A percentile compares a stretch with the other conserved stretches of the same genome.
Evolutionary conservation across 2,797 vertebrate genomes (phyloP).

Genomic region (Cichlasoma orientale): DNA sequence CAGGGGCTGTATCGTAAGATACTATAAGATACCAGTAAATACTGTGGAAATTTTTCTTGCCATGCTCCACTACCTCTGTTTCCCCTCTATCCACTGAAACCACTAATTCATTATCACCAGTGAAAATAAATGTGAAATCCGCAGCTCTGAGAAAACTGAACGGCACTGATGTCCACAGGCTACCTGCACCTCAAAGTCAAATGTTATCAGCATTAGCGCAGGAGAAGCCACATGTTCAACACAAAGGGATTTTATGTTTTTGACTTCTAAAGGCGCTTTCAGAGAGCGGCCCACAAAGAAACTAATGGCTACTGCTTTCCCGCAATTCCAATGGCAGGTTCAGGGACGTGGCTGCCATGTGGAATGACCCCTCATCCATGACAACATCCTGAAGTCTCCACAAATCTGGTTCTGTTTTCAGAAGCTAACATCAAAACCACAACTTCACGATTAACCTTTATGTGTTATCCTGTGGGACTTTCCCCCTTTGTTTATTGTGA

Average conservation of each 20-base stretch:
- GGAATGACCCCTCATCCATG: constrained; percentile 85
- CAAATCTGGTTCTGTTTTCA: constrained; percentile 68
- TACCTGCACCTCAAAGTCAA: constrained; percentile 35
- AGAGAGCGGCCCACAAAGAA: constrained; percentile 35
- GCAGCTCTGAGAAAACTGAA: constrained; percentile 4
- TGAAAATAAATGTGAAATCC: constrained; percentile 37
- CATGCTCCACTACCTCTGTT: background rate
- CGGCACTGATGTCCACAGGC: constrained; percentile 30
- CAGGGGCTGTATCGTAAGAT: background rate
- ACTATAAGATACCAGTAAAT: background rate
- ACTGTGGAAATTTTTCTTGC: background rate
- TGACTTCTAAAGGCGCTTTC: constrained; percentile 46
- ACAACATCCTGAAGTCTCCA: constrained; percentile 81
- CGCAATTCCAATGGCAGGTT: constrained; percentile 81
- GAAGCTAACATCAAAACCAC: constrained; percentile 66
- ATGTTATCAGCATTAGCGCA: constrained; percentile 34
- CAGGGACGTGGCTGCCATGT: constrained; percentile 86
- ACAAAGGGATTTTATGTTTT: constrained; percentile 26
- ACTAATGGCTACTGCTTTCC: constrained; percentile 80
- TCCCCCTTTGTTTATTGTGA: constrained; percentile 35
- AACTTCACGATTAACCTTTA: constrained; percentile 39
- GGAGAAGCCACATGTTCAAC: constrained; percentile 16
- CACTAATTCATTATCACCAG: constrained; percentile 28
- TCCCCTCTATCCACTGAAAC: constrained; percentile 11
- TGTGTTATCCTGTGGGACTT: constrained; percentile 54